Conservation (phyloP, 2,888 invertebrate species). For the Buathra laborator region DNA sequence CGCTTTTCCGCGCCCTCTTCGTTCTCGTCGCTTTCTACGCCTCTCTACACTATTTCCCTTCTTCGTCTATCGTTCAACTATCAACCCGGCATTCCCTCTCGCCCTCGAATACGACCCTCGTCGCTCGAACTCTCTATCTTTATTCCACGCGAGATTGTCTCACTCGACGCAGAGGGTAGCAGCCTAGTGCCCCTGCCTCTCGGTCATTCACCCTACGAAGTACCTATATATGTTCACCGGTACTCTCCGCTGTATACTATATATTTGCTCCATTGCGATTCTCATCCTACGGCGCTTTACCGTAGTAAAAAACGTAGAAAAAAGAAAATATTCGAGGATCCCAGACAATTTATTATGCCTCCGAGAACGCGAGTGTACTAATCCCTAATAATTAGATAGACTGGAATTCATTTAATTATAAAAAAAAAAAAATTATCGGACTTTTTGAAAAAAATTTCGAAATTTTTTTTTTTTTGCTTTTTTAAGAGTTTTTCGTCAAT, state of each 20-base stretch:
- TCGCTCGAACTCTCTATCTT: constrained; percentile 69
- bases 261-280: constrained; percentile 50
- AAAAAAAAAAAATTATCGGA: too few species aligned
- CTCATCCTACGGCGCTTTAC: constrained; percentile 54
- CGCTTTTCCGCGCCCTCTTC: constrained; percentile 46
- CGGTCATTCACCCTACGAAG: constrained; percentile 82
- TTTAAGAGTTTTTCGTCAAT: too few species aligned
- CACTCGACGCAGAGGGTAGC: constrained; percentile 82
- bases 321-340: constrained; percentile 8
- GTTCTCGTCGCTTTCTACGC: constrained; percentile 4
- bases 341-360: background rate
- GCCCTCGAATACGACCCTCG: constrained; percentile 56
- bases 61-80: constrained; percentile 69
- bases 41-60: constrained; percentile 45
- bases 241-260: constrained; percentile 52
- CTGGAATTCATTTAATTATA: too few species aligned
- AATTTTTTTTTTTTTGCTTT: too few species aligned
- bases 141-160: constrained; percentile 62
- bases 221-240: constrained; percentile 48
- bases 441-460: too few species aligned
- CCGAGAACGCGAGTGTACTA: too few species aligned
- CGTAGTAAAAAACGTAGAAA: constrained; percentile 19
- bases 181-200: constrained; percentile 84
- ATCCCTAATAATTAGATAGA: too few species aligned
- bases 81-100: constrained; percentile 48